Percentiles rank a stretch among this genome's conserved stretches.
phyloP scores from a whole-genome alignment of 1,140 invertebrate genomes.

The Heliconius hewitsoni region DNA sequence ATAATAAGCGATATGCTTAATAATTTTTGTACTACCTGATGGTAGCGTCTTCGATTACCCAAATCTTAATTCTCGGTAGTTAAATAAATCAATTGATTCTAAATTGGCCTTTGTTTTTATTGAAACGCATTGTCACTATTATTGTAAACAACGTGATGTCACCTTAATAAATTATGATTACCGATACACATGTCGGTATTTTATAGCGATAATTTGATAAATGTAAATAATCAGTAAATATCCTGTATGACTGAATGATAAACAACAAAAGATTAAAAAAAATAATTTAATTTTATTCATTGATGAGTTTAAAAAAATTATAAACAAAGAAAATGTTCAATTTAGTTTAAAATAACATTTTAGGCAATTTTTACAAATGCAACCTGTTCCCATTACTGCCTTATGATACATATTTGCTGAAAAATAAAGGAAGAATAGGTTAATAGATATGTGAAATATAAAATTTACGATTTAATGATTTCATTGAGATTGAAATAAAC shows the following conservation, averaged over 20 bases:
- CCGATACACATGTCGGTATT: neutral
- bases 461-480: neutral
- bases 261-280: neutral
- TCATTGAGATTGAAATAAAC: conserved; percentile 21
- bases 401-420: too few species aligned
- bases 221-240: neutral
- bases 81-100: neutral
- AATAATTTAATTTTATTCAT: neutral
- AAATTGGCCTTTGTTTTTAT: neutral
- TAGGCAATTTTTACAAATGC: too few species aligned
- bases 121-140: conserved; percentile 10
- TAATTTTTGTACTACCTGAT: too few species aligned
- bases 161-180: neutral
- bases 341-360: too few species aligned
- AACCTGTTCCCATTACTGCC: too few species aligned
- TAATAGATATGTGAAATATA: neutral
- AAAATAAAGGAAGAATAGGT: too few species aligned
- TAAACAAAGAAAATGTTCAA: neutral
- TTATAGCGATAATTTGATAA: neutral
- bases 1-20: too few species aligned
- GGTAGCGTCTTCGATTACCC: too few species aligned
- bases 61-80: neutral
- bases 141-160: conserved; percentile 21
- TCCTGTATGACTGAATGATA: neutral
- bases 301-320: neutral